These are phyloP conservation scores for Stichopus horrens DNA, from an alignment of 53 echinoderm and acorn worm genomes.

Conservation along the genomic window DNA sequence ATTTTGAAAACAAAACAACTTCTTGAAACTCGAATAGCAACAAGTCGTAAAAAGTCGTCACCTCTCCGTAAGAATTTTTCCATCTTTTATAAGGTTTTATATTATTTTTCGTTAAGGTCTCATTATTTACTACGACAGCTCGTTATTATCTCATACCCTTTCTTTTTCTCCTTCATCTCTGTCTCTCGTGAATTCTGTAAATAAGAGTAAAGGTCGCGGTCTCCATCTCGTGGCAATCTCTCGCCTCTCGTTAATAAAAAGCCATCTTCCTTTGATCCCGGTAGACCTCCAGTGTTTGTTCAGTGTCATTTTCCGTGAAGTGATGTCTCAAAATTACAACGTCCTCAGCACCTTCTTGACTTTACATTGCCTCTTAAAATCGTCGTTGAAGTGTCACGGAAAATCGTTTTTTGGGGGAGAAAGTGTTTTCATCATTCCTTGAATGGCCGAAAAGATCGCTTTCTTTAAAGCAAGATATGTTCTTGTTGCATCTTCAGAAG, in stretches of 20 bases:
- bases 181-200: too few species aligned
- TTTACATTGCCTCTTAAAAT: neutral
- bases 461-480: neutral
- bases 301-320: neutral
- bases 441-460: neutral
- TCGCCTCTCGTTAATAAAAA: neutral
- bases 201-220: too few species aligned
- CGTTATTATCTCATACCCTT: too few species aligned
- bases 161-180: too few species aligned
- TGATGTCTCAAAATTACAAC: neutral
- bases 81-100: too few species aligned
- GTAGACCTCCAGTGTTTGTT: neutral
- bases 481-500: neutral
- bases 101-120: too few species aligned
- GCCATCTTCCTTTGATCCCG: neutral
- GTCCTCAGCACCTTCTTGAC: neutral
- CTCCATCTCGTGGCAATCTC: too few species aligned
- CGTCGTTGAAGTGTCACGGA: neutral
- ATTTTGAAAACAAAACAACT: too few species aligned
- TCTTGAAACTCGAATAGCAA: too few species aligned
- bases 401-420: neutral
- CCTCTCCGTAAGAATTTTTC: too few species aligned
- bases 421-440: neutral
- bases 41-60: too few species aligned
- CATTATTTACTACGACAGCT: too few species aligned